Conservation (phyloP, 2,888 invertebrate species). For the Chrysopilus asiliformis region DNA sequence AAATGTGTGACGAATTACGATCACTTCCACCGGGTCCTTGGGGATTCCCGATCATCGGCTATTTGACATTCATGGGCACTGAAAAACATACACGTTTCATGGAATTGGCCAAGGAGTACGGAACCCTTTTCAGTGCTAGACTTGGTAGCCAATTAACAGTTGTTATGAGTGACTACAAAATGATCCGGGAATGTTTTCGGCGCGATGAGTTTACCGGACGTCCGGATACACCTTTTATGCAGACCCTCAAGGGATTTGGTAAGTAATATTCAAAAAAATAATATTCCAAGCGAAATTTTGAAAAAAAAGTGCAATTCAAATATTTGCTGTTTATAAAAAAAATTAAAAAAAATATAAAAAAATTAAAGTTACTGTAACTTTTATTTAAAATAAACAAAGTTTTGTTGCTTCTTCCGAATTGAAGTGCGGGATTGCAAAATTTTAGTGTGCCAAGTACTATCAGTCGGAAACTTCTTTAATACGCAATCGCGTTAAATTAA, state of each 20-base stretch:
- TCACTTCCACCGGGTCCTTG: conserved; percentile 76
- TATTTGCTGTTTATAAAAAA: background rate
- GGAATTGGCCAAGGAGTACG: conserved; percentile 63
- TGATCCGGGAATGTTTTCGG: conserved; percentile 74
- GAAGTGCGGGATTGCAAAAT: too few relatives aligned
- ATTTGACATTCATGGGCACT: conserved; percentile 64
- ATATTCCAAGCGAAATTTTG: too few relatives aligned
- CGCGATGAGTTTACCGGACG: conserved; percentile 79
- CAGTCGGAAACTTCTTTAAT: too few relatives aligned
- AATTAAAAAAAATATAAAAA: background rate
- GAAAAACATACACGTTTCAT: conserved; percentile 64
- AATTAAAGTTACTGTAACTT: background rate
- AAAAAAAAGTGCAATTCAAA: background rate
- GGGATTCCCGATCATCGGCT: conserved; percentile 75
- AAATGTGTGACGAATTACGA: conserved; percentile 27
- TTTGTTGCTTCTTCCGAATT: too few relatives aligned
- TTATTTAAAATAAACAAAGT: background rate
- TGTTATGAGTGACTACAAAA: conserved; percentile 73
- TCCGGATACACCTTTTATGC: conserved; percentile 74
- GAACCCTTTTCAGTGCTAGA: conserved; percentile 65
- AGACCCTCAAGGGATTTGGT: conserved; percentile 81
- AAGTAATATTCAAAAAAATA: conserved; percentile 36
- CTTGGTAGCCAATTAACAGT: conserved; percentile 73
- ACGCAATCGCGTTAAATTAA: too few relatives aligned
- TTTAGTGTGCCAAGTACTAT: too few relatives aligned